A percentile compares a stretch with the other conserved stretches of the same genome.
phyloP scores from a whole-genome alignment of 2,797 vertebrate species.

The Silurus lanzhouensis region DNA sequence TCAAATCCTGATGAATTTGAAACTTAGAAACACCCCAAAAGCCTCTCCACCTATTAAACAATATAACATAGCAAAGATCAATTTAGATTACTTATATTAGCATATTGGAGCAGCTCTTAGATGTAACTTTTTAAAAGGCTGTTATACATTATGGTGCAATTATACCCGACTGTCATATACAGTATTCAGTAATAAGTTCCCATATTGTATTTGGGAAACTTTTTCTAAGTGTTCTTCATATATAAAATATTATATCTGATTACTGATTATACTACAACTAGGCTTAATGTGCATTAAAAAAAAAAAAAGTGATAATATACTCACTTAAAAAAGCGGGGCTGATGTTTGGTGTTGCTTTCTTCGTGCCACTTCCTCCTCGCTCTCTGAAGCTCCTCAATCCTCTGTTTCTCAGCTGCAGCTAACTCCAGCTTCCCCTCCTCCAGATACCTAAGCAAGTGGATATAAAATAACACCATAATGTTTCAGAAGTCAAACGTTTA shows the following conservation, averaged over 20 bases:
- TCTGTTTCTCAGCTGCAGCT: conserved; percentile 89
- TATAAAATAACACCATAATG: not conserved
- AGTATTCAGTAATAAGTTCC: not conserved
- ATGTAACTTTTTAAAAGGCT: not conserved
- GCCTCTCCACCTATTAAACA: not conserved
- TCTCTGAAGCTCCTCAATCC: conserved; percentile 95
- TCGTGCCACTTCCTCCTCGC: conserved; percentile 88
- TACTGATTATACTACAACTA: not conserved
- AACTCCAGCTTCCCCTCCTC: conserved; percentile 94
- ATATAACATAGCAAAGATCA: not conserved
- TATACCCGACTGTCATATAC: not conserved
- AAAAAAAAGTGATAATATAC: conserved; percentile 51
- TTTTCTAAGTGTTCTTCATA: not conserved
- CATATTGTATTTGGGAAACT: too few relatives aligned
- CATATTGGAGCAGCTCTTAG: not conserved
- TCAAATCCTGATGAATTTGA: not conserved
- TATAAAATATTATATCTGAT: not conserved
- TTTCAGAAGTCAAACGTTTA: not conserved
- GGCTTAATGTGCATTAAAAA: not conserved
- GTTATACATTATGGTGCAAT: not conserved
- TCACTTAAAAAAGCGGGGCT: conserved; percentile 97
- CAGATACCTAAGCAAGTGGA: conserved; percentile 76
- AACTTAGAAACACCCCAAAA: not conserved
- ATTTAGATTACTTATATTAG: not conserved
- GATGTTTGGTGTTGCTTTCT: conserved; percentile 88